Conservation (phyloP, 2,888 invertebrate species). For the Vandiemenella viatica region DNA sequence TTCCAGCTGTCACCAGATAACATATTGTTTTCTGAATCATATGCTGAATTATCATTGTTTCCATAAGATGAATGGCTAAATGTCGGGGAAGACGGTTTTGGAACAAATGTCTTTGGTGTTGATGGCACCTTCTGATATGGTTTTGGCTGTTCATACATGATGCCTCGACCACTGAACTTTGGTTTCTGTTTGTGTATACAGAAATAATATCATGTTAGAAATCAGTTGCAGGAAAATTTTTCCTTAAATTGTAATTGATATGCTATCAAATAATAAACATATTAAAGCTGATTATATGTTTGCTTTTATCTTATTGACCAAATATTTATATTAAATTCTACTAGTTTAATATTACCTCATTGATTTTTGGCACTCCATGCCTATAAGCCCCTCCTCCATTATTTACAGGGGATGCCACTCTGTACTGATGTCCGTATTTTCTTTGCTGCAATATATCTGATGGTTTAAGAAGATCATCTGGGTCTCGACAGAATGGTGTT, state of each 20-base stretch:
- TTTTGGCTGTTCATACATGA: background rate
- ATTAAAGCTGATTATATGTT: no score
- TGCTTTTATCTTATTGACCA: no score
- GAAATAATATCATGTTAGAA: background rate
- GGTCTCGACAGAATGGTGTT: slow-evolving; percentile 21
- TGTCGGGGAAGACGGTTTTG: background rate
- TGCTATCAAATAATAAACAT: background rate
- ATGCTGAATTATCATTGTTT: background rate
- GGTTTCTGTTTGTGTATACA: background rate
- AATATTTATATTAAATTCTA: no score
- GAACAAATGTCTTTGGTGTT: background rate
- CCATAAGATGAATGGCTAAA: background rate
- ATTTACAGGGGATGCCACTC: no score
- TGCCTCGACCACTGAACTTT: background rate
- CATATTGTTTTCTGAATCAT: background rate
- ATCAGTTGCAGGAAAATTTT: background rate
- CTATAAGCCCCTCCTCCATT: background rate
- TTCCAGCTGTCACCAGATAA: no score
- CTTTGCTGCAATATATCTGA: background rate
- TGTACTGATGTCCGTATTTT: no score
- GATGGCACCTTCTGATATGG: background rate
- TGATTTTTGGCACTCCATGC: background rate
- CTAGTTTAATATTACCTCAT: no score
- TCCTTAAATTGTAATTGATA: background rate
- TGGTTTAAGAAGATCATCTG: slow-evolving; percentile 8